Percentiles rank a stretch among this genome's conserved stretches.
Conservation (phyloP, 1,140 invertebrate species). For the Drosophila pectinifera region DNA sequence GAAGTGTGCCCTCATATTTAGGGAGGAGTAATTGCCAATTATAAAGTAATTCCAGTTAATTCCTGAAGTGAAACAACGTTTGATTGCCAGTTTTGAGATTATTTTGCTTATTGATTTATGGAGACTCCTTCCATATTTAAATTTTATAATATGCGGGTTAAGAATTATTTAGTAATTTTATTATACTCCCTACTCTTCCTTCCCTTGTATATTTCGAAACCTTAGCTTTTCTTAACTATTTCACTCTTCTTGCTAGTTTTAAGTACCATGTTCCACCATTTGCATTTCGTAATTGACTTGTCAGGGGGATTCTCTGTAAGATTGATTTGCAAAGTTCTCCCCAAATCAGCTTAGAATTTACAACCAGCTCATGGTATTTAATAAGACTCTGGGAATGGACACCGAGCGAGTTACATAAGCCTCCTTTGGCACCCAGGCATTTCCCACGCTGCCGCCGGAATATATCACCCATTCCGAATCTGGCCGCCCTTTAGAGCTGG, state of each 20-base stretch:
- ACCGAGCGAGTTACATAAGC: conserved; percentile 62
- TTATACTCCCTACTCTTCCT: too few relatives aligned
- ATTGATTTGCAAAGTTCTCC: conserved; percentile 69
- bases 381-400: conserved; percentile 50
- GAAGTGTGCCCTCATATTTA: conserved; percentile 45
- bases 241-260: background rate
- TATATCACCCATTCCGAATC: conserved; percentile 34
- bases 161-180: background rate
- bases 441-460: conserved; percentile 77
- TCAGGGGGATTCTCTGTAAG: conserved; percentile 24
- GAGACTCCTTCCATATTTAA: conserved; percentile 8
- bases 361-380: conserved; percentile 73
- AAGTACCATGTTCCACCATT: conserved; percentile 22
- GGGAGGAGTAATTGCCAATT: conserved; percentile 44
- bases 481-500: conserved; percentile 13
- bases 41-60: conserved; percentile 38
- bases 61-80: conserved; percentile 23
- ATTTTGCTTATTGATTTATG: conserved; percentile 42
- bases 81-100: conserved; percentile 24
- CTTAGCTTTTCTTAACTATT: too few relatives aligned
- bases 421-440: conserved; percentile 14
- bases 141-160: conserved; percentile 22
- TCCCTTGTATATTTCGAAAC: background rate
- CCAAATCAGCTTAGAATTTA: conserved; percentile 74
- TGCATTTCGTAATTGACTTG: conserved; percentile 66